phyloP scores from a whole-genome alignment of 2,113 vertebrate species.

The Trogon melanurus region DNA sequence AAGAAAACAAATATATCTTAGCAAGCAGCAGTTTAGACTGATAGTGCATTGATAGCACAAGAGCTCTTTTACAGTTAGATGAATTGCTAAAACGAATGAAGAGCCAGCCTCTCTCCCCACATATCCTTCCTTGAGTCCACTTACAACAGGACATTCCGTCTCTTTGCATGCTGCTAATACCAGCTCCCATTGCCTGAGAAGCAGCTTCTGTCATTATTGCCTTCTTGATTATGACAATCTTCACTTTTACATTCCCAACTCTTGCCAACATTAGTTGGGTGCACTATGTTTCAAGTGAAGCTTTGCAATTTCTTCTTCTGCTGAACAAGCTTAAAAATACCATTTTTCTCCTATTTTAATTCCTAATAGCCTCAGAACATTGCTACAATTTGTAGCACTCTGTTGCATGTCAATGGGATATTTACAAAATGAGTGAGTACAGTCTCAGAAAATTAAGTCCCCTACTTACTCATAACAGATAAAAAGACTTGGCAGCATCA shows the following conservation, averaged over 20 bases:
- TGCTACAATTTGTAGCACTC: not conserved
- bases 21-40: not conserved
- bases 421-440: not conserved
- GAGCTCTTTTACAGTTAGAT: not conserved
- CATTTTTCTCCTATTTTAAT: constrained; percentile 2
- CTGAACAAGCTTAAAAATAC: constrained; percentile 43
- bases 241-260: not conserved
- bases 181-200: not conserved
- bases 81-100: not conserved
- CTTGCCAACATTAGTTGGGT: not conserved
- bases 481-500: not conserved
- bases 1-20: not conserved
- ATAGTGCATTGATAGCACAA: not conserved
- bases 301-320: not conserved
- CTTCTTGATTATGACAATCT: not conserved
- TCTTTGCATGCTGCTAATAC: not conserved
- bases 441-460: constrained; percentile 1
- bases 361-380: not conserved
- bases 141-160: not conserved
- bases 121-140: not conserved
- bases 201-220: not conserved
- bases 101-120: not conserved
- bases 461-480: not conserved
- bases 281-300: not conserved
- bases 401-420: not conserved